Conservation (phyloP, 2,797 vertebrate genomes). For the Poecilia picta region DNA sequence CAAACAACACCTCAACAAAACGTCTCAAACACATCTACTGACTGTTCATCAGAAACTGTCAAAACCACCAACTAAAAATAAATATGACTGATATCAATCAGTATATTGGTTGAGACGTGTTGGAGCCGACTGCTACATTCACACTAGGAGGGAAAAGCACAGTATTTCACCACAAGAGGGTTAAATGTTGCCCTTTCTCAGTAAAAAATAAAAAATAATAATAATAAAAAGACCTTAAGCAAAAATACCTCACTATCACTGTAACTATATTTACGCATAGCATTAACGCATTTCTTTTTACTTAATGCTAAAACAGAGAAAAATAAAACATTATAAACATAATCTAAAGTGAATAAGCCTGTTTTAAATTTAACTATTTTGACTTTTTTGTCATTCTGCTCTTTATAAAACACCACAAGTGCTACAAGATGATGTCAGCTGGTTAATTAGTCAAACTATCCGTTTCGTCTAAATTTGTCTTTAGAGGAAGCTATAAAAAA, state of each 20-base stretch:
- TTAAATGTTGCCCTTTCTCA: not conserved
- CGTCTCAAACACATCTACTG: not conserved
- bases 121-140: not conserved
- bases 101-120: not conserved
- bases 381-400: not conserved
- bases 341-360: not conserved
- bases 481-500: not conserved
- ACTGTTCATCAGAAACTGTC: not conserved
- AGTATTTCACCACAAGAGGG: not conserved
- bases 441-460: not conserved
- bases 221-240: not conserved
- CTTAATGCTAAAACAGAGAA: not conserved
- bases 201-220: not conserved
- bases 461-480: not conserved
- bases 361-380: not conserved
- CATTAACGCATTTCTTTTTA: not conserved
- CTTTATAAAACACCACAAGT: not conserved
- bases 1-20: not conserved
- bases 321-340: not conserved
- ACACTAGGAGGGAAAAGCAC: not conserved
- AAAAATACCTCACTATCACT: not conserved
- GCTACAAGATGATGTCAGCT: not conserved
- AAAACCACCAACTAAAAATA: slow-evolving; percentile 1
- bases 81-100: not conserved
- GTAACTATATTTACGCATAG: not conserved